Conservation (phyloP, 35 echinoderm and acorn worm genomes). For the Apostichopus japonicus region DNA sequence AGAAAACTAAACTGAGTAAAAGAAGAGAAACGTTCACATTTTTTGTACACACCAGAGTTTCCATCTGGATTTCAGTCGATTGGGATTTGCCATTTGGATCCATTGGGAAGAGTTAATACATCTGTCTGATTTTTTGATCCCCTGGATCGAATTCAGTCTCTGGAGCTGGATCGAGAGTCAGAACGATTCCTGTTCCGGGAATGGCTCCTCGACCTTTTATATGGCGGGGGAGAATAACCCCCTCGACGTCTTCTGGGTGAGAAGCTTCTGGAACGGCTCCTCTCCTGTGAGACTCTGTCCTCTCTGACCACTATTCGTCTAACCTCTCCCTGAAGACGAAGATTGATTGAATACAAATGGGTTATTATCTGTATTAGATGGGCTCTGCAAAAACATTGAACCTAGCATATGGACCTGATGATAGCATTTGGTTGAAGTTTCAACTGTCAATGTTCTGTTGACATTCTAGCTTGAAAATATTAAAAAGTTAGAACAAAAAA, state of each 20-base stretch:
- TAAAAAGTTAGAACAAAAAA: too few relatives aligned
- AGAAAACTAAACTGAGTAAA: background rate
- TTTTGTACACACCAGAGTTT: slow-evolving; percentile 7
- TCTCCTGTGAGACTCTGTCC: slow-evolving; percentile 19
- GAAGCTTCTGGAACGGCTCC: slow-evolving; percentile 36
- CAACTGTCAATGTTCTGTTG: too few relatives aligned
- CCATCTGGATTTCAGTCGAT: background rate
- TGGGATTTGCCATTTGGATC: background rate
- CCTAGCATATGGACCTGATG: too few relatives aligned
- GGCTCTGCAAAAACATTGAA: too few relatives aligned
- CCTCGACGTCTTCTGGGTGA: slow-evolving; percentile 3
- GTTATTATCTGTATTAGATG: too few relatives aligned
- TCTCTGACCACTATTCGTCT: background rate
- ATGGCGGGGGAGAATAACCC: background rate
- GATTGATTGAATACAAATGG: too few relatives aligned
- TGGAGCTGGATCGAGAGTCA: slow-evolving; percentile 30
- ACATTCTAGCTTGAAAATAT: too few relatives aligned
- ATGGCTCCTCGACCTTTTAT: background rate
- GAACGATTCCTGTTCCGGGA: slow-evolving; percentile 28
- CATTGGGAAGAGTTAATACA: background rate
- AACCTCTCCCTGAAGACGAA: background rate
- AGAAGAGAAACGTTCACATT: background rate
- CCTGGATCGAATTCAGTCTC: background rate
- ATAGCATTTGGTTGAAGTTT: too few relatives aligned
- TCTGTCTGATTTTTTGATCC: background rate